A percentile compares a stretch with the other conserved stretches of the same genome.
phyloP scores from a whole-genome alignment of 1,140 invertebrate genomes.

The Hesperophylax magnus region DNA sequence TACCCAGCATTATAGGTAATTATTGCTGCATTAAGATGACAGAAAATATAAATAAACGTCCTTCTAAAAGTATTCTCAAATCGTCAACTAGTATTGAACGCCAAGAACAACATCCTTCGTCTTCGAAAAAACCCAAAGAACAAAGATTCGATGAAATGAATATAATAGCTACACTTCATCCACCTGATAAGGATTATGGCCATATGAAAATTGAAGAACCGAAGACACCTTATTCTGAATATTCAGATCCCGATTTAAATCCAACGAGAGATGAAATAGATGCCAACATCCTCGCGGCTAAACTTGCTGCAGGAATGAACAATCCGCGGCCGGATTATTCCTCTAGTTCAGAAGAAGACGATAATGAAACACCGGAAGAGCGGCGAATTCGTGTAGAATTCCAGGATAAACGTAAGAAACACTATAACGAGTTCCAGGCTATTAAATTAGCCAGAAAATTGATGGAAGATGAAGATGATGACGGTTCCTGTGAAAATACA shows the following conservation, averaged over 20 bases:
- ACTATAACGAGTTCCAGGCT: constrained; percentile 98
- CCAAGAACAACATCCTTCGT: constrained; percentile 73
- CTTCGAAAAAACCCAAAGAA: constrained; percentile 78
- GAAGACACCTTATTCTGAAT: constrained; percentile 90
- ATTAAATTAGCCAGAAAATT: constrained; percentile 91
- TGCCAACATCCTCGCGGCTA: constrained; percentile 83
- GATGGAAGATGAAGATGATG: constrained; percentile 90
- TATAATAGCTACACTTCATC: constrained; percentile 98
- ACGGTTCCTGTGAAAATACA: constrained; percentile 66
- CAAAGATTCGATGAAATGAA: constrained; percentile 99
- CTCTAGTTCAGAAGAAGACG: constrained; percentile 69
- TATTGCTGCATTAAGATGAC: constrained; percentile 60
- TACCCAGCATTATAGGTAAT: constrained; percentile 28
- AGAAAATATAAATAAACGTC: constrained; percentile 77
- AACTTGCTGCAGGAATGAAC: constrained; percentile 71
- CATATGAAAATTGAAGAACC: constrained; percentile 99
- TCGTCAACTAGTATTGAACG: constrained; percentile 90
- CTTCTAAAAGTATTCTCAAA: constrained; percentile 93
- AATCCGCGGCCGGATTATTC: constrained; percentile 66
- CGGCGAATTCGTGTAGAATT: constrained; percentile 82
- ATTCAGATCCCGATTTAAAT: constrained; percentile 79
- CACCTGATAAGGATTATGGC: constrained; percentile 98
- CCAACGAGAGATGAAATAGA: constrained; percentile 83
- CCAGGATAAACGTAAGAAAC: constrained; percentile 93
- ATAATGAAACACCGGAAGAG: constrained; percentile 76